Evolutionary conservation across 1,140 invertebrate genomes (phyloP).

Genomic region (Portunus trituberculatus): DNA sequence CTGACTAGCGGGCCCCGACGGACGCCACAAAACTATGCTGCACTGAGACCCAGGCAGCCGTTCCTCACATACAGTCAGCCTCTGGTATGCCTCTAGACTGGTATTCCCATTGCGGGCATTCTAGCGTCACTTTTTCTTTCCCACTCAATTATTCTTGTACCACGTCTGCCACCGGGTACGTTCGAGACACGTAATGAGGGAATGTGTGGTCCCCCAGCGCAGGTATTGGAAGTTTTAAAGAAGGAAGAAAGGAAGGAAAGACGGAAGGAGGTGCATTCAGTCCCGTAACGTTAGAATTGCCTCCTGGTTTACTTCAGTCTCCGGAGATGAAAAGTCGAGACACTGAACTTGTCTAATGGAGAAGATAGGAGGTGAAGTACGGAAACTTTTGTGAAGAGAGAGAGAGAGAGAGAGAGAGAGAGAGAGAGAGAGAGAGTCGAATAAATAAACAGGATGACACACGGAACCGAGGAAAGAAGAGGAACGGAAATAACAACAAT

Average conservation of each 20-base stretch:
- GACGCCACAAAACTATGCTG: neutral
- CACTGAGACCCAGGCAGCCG: neutral
- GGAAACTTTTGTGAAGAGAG: neutral
- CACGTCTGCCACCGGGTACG: neutral
- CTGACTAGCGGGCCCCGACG: neutral
- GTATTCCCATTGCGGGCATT: conserved; percentile 2
- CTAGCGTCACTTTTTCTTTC: conserved; percentile 9
- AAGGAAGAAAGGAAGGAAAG: neutral
- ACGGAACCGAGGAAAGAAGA: neutral
- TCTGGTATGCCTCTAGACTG: neutral
- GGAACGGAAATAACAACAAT: too few species aligned
- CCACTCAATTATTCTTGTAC: neutral
- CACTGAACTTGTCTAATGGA: neutral
- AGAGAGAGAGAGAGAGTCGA: neutral
- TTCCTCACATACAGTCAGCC: neutral
- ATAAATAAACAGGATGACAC: neutral
- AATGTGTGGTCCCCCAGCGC: neutral
- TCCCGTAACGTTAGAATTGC: neutral
- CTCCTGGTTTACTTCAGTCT: neutral
- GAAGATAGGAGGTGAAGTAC: too few species aligned
- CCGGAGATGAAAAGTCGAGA: neutral
- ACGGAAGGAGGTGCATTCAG: neutral
- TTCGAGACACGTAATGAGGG: neutral
- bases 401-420: conserved; percentile 20
- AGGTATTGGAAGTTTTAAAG: neutral